Conservation (phyloP, 2,797 vertebrate genomes). For the Sternarchorhynchus goeldii region DNA sequence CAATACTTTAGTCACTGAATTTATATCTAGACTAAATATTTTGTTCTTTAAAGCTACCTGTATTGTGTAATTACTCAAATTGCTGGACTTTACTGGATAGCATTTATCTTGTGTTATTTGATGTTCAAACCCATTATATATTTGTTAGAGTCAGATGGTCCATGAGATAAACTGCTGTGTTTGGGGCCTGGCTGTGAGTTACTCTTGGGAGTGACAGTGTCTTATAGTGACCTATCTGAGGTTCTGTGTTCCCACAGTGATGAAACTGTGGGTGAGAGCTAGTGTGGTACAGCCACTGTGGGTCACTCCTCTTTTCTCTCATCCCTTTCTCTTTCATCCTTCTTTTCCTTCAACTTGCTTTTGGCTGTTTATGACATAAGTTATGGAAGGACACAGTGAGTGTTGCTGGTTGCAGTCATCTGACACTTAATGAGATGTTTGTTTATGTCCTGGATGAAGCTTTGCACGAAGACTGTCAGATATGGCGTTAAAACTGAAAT, state of each 20-base stretch:
- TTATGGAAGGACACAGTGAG: neutral
- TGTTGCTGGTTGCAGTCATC: neutral
- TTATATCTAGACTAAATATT: neutral
- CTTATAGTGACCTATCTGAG: neutral
- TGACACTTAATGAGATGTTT: conserved; percentile 23
- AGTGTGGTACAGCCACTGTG: neutral
- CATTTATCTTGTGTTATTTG: neutral
- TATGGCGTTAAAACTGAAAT: conserved; percentile 21
- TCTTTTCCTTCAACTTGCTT: neutral
- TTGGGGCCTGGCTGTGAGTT: conserved; percentile 26
- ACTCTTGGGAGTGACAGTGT: conserved; percentile 20
- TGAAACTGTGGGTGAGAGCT: conserved; percentile 12
- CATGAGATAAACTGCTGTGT: neutral
- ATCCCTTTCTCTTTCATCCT: conserved; percentile 3
- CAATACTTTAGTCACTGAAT: neutral
- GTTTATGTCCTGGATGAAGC: conserved; percentile 17
- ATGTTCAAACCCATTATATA: neutral
- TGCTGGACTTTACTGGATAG: neutral
- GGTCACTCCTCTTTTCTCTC: conserved; percentile 6
- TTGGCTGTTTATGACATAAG: neutral
- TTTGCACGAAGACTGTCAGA: conserved; percentile 5
- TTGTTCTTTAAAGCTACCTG: neutral
- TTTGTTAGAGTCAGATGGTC: neutral
- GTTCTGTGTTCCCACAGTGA: neutral
- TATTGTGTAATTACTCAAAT: neutral